Evolutionary conservation across 2,888 invertebrate genomes (phyloP).

Genomic region (Chironomus tentans): DNA sequence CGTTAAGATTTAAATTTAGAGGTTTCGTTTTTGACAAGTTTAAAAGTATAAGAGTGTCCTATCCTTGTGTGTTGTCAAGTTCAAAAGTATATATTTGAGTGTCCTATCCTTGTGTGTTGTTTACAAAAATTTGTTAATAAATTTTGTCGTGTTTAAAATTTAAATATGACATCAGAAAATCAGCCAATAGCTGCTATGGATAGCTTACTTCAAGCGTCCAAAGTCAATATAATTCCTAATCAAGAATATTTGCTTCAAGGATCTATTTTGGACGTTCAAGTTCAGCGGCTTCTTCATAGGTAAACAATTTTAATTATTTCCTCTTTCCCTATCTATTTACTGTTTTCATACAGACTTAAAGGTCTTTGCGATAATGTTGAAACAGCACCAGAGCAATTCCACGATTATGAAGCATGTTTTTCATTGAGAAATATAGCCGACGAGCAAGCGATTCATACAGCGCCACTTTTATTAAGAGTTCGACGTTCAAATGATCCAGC

Average conservation of each 20-base stretch:
- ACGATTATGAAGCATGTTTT: constrained; percentile 89
- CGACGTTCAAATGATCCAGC: constrained; percentile 74
- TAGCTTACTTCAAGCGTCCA: constrained; percentile 66
- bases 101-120: too few species aligned
- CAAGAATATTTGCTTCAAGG: constrained; percentile 92
- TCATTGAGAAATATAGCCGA: constrained; percentile 60
- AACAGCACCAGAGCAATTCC: constrained; percentile 80
- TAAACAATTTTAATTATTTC: constrained; percentile 27
- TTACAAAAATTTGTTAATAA: not conserved
- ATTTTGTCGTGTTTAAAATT: not conserved
- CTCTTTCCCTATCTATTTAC: not conserved
- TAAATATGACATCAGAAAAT: constrained; percentile 13
- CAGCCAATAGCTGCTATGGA: constrained; percentile 35
- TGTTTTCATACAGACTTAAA: constrained; percentile 49
- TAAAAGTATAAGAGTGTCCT: too few species aligned
- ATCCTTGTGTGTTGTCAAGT: too few species aligned
- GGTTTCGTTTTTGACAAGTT: too few species aligned
- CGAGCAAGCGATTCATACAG: constrained; percentile 40
- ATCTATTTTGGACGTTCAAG: constrained; percentile 82
- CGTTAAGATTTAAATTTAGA: too few species aligned
- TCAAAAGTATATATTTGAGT: too few species aligned
- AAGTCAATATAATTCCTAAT: constrained; percentile 80
- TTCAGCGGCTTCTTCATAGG: constrained; percentile 82
- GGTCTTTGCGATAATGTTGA: constrained; percentile 92
- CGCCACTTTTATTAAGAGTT: constrained; percentile 67